Evolutionary conservation across 1,140 invertebrate genomes (phyloP).

Genomic region (Aphis gossypii): DNA sequence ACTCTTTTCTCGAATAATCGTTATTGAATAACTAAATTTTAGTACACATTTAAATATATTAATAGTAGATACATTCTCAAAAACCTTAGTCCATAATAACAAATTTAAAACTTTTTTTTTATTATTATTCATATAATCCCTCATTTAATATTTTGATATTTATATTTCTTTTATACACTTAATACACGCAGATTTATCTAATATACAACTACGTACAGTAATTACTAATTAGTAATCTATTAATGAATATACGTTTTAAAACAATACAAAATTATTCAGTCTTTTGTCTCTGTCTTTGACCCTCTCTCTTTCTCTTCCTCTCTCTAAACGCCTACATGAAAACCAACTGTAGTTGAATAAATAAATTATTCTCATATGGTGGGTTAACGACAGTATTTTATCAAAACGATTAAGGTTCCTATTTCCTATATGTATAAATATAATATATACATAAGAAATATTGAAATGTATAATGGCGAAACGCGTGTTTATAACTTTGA

Average conservation of each 20-base stretch:
- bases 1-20: background rate
- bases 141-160: background rate
- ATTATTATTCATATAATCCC: background rate
- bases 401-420: background rate
- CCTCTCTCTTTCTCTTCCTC: background rate
- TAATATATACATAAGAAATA: background rate
- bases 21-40: background rate
- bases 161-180: background rate
- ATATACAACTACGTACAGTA: background rate
- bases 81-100: background rate
- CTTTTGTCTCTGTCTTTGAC: background rate
- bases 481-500: background rate
- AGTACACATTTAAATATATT: background rate
- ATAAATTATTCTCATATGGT: slow-evolving; percentile 1
- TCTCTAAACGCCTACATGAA: background rate
- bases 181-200: background rate
- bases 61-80: background rate
- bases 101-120: no score
- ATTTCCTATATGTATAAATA: background rate
- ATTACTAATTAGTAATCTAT: background rate
- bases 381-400: slow-evolving; percentile 37
- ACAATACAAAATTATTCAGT: slow-evolving; percentile 2
- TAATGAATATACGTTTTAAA: background rate
- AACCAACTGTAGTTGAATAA: background rate
- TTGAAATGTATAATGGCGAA: slow-evolving; percentile 9